Evolutionary conservation across 1,140 invertebrate species (phyloP), one percentile per base, ranked within the genome.

Genomic region (Drusus annulatus): DNA sequence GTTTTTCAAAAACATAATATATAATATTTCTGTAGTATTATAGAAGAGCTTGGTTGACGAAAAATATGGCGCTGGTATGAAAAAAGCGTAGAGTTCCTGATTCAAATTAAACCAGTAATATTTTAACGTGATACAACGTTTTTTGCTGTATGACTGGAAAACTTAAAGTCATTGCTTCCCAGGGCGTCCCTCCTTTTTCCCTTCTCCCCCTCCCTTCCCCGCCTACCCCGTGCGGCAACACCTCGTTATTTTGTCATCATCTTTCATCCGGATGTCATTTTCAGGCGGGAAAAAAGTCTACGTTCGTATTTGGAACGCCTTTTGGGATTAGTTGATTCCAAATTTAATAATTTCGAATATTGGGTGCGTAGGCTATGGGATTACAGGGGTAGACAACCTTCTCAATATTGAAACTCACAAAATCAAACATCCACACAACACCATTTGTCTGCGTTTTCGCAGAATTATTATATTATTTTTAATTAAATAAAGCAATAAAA

Each of bases 191-290:
- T 52, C 63, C 17, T 31, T 71, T 45, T 28, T 23, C 71, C 79
- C 31, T 7, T 13, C 4, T 36, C 17, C 28, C 77, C 45, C 52
- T 23, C 71, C 76, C 31, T 36, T 8, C 31, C 36, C 36, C 36
- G 31, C 6, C 36, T 45, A 13, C 8, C 36, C 31, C 28, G 13
- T 19, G 52, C 56, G 13, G 68, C 60, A 78, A 79, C 82, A 83
- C 80, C 82, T 84, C 81, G 83, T 84, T 84, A 84, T 84, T 84
- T 82, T 82, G 83, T 82, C 83, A 82, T 84, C 84, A 85, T 86
- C 85, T 84, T 87, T 87, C 85, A 85, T 85, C 86, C 84, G 83
- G 83, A 84, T 87, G 85, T 85, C 85, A 86, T 84, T 87, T 83
- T 80, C 84, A 85, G 79, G 80, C 83, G 79, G 71, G 81, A 80